phyloP scores from a whole-genome alignment of 2,113 vertebrate genomes.

The Lanius ludovicianus region DNA sequence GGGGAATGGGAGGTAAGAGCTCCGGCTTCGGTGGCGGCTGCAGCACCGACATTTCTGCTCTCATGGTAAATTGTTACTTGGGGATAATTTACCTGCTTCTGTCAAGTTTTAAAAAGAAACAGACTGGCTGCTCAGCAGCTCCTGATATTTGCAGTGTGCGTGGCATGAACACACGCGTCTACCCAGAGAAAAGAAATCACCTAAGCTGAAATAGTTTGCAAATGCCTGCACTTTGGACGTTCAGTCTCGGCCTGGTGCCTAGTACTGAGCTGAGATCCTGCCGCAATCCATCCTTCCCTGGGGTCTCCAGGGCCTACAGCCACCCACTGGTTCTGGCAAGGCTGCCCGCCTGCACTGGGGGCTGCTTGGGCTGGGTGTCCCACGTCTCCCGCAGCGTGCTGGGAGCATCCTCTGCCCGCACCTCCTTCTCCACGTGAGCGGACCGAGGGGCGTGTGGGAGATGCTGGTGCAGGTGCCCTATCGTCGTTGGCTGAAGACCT shows the following conservation, averaged over 20 bases:
- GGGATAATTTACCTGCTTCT: constrained; percentile 42
- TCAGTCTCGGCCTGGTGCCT: not conserved
- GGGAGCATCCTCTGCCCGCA: not conserved
- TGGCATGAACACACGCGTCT: rapidly evolving
- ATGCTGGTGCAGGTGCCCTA: not conserved
- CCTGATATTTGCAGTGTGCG: not conserved
- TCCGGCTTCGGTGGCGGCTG: not conserved
- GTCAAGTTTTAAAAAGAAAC: constrained; percentile 26
- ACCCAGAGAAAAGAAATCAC: not conserved
- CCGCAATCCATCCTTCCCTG: rapidly evolving
- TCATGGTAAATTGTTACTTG: not conserved
- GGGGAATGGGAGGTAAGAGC: not conserved
- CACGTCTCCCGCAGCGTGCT: rapidly evolving
- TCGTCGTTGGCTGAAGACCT: not conserved
- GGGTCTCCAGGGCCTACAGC: not conserved
- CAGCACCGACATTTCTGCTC: not conserved
- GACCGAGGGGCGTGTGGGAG: rapidly evolving
- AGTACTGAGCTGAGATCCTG: not conserved
- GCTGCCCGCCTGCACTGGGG: rapidly evolving
- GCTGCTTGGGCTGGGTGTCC: not conserved
- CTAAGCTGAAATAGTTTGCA: not conserved
- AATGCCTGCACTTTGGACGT: not conserved
- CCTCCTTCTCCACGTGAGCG: not conserved
- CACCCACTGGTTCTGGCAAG: not conserved
- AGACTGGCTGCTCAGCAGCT: not conserved